Conservation (phyloP, 2,113 vertebrate species). For the Kryptolebias marmoratus region DNA sequence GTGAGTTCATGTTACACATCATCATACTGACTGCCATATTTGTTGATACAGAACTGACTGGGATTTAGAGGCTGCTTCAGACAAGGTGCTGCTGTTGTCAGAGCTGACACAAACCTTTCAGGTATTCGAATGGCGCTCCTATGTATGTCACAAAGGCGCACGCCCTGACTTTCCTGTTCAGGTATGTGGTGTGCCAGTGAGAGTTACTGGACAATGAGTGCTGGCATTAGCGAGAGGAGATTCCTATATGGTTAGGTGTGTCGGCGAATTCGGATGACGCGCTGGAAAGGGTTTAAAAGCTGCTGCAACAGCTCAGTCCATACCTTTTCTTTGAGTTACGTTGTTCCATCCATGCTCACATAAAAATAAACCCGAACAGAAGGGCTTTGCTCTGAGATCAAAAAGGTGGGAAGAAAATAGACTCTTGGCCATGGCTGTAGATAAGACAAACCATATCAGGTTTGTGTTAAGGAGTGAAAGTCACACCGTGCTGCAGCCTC, state of each 20-base stretch:
- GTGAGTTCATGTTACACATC: constrained; percentile 39
- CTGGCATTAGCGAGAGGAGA: constrained; percentile 1
- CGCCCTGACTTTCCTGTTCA: neutral
- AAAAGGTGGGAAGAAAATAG: neutral
- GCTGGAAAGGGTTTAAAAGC: neutral
- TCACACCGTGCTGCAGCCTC: constrained; percentile 16
- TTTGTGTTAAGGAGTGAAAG: constrained; percentile 37
- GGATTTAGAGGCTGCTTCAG: constrained; percentile 21
- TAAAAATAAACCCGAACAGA: neutral
- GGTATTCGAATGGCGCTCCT: neutral
- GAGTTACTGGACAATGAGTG: neutral
- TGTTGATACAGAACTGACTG: constrained; percentile 10
- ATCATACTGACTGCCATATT: constrained; percentile 19
- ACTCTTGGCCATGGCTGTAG: constrained; percentile 1
- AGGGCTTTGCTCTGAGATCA: constrained; percentile 8
- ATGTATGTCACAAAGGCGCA: neutral
- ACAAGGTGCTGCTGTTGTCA: neutral
- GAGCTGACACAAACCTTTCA: neutral
- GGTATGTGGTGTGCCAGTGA: constrained; percentile 2
- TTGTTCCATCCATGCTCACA: neutral
- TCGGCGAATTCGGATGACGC: neutral
- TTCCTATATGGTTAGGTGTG: constrained; percentile 6
- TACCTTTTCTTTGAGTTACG: neutral
- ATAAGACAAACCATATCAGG: constrained; percentile 16
- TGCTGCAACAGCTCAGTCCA: neutral